Percentiles rank a stretch among this genome's conserved stretches.
Evolutionary conservation across 2,113 vertebrate genomes (phyloP).

Genomic region (Saimiri boliviensis): DNA sequence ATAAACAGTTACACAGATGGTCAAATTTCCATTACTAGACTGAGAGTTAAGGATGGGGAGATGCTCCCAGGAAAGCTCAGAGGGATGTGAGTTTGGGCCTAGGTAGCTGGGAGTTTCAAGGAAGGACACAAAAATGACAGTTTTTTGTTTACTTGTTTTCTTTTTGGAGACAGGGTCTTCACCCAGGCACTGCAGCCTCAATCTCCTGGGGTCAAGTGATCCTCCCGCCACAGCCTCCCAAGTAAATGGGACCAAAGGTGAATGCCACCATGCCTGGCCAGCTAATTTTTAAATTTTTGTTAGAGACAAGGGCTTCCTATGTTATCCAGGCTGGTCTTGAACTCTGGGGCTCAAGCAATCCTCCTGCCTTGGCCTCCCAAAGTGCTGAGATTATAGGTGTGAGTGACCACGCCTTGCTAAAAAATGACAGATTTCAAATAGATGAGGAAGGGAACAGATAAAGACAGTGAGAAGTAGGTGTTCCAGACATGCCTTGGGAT

Average conservation of each 20-base stretch:
- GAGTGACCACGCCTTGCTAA: neutral
- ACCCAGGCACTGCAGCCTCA: too few species aligned
- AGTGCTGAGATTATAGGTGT: too few species aligned
- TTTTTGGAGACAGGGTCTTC: too few species aligned
- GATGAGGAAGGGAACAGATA: neutral
- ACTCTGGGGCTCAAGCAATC: too few species aligned
- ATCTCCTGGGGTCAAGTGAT: too few species aligned
- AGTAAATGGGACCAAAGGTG: too few species aligned
- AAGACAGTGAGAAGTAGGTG: neutral
- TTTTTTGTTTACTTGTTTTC: neutral
- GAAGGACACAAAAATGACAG: slow-evolving; percentile 15
- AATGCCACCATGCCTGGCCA: too few species aligned
- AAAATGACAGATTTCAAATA: slow-evolving; percentile 37
- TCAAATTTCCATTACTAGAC: neutral
- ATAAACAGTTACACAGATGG: neutral
- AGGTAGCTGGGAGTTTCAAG: neutral
- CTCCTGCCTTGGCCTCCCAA: too few species aligned
- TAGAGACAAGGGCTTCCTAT: too few species aligned
- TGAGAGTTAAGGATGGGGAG: neutral
- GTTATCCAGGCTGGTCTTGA: too few species aligned
- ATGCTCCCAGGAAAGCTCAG: neutral
- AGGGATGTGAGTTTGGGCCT: neutral
- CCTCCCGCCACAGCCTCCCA: too few species aligned
- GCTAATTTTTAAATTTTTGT: too few species aligned
- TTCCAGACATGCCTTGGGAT: neutral